Conservation (phyloP, 2,888 invertebrate species). For the Eupithecia inturbata region DNA sequence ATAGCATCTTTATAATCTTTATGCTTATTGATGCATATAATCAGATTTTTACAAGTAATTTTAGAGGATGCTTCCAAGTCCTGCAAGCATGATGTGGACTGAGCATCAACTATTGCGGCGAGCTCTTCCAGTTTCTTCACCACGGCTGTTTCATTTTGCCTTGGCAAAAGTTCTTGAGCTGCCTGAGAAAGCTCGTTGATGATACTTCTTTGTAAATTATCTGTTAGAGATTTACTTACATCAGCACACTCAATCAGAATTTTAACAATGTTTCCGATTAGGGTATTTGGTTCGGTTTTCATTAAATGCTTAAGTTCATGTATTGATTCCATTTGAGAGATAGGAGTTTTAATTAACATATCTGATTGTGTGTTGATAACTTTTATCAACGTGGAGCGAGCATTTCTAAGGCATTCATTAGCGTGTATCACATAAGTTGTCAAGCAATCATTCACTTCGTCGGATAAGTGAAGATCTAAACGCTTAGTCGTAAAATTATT, state of each 20-base stretch:
- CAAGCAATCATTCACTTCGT: conserved; percentile 57
- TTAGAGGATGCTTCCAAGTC: conserved; percentile 41
- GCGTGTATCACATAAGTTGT: conserved; percentile 58
- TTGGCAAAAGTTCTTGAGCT: conserved; percentile 13
- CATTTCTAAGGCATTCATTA: conserved; percentile 58
- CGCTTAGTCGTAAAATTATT: conserved; percentile 59
- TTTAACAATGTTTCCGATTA: conserved; percentile 48
- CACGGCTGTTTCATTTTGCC: conserved; percentile 47
- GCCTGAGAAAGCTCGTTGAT: conserved; percentile 55
- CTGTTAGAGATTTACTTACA: conserved; percentile 50
- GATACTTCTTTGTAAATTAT: conserved; percentile 49
- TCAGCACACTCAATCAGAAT: conserved; percentile 48
- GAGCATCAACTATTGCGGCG: conserved; percentile 48
- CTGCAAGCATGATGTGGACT: conserved; percentile 38
- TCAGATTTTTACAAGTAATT: conserved; percentile 53
- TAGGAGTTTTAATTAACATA: conserved; percentile 57
- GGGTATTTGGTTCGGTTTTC: conserved; percentile 42
- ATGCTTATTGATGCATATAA: conserved; percentile 60
- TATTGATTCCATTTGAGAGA: conserved; percentile 53
- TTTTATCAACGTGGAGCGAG: conserved; percentile 59
- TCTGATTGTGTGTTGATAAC: conserved; percentile 63
- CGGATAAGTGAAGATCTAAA: conserved; percentile 51
- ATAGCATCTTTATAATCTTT: conserved; percentile 63
- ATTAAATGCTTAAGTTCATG: conserved; percentile 43
- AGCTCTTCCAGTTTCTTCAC: conserved; percentile 55